A percentile compares a stretch with the other conserved stretches of the same genome.
phyloP scores from a whole-genome alignment of 2,888 invertebrate species.

The Drosophila macrothrix region DNA sequence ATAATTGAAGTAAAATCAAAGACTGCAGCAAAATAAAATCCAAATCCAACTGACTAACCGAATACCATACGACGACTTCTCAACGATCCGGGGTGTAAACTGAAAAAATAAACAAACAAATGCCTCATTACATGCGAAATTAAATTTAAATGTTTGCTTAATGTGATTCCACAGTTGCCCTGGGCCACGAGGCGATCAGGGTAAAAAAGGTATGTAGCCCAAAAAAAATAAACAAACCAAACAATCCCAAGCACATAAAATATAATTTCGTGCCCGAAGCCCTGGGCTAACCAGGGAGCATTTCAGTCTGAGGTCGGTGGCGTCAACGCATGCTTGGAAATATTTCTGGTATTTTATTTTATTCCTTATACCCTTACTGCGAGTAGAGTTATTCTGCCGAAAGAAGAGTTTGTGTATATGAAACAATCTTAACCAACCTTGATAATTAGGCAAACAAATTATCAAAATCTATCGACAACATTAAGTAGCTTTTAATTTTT shows the following conservation, averaged over 20 bases:
- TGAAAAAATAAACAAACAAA: constrained; percentile 79
- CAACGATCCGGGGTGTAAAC: constrained; percentile 57
- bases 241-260: constrained; percentile 75
- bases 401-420: neutral
- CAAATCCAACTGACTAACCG: constrained; percentile 26
- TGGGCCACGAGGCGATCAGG: constrained; percentile 47
- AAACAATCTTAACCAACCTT: neutral
- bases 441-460: neutral
- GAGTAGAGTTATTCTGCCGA: neutral
- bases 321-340: constrained; percentile 74
- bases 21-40: constrained; percentile 18
- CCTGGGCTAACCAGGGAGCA: constrained; percentile 71
- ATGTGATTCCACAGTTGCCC: constrained; percentile 72
- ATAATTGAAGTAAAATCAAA: constrained; percentile 36
- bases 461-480: neutral
- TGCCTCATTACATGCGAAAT: constrained; percentile 84
- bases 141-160: constrained; percentile 84
- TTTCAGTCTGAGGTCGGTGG: constrained; percentile 40
- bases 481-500: neutral
- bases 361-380: constrained; percentile 5
- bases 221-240: constrained; percentile 47
- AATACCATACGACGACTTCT: constrained; percentile 32
- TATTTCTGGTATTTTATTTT: constrained; percentile 73
- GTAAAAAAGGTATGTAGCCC: constrained; percentile 52
- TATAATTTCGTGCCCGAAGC: constrained; percentile 79